Evolutionary conservation across 2,113 vertebrate genomes (phyloP), one percentile per base, ranked within the genome.

Genomic region (Heloderma charlesbogerti): DNA sequence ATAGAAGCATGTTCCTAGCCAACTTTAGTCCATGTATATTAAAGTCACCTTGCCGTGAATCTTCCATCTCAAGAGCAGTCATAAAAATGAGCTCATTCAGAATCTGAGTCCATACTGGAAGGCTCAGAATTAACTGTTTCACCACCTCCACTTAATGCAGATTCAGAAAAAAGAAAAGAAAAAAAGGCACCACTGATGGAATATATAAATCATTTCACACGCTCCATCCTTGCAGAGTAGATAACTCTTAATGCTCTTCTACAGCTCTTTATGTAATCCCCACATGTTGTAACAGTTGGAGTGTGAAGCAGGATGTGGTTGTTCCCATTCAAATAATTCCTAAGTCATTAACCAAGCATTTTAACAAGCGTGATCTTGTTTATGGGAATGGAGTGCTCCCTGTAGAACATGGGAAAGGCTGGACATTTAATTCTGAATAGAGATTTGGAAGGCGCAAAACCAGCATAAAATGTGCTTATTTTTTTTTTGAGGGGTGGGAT

Each of bases 381-480:
- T 34, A 34, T 57, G 16, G 29, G 48, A 54, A 51, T 54, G 48
- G 29, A 81, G 15, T 48, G n/a, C 48, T 79, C 48, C 29, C 78
- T 51, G 29, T 81, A 40, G n/a, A 10, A 84, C 57, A 84, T 13
- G n/a, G n/a, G n/a, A 40, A 43, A 82, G 51, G 18, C 51, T 22
- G 16, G 57, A 75, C 66, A 74, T 57, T 80, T 5, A 66, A 31
- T 72, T 92, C 91, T 85, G 83, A 91, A 91, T 34, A 80, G 72
- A 84, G 79, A 94, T 60, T 63, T 12, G 69, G n/a, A 88, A 43
- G 18, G 20, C 85, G 1, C 16, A 31, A 43, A 25, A 34, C 57
- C 92, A 90, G 22, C 72, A 92, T 71, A 16, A 63, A 87, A 93
- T 60, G 77, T 25, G 25, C 13, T 12, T 60, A 27, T 90, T 78